Base-by-base conservation (phyloP, 2,888 invertebrate species). In the Margaritifera margaritifera region DNA sequence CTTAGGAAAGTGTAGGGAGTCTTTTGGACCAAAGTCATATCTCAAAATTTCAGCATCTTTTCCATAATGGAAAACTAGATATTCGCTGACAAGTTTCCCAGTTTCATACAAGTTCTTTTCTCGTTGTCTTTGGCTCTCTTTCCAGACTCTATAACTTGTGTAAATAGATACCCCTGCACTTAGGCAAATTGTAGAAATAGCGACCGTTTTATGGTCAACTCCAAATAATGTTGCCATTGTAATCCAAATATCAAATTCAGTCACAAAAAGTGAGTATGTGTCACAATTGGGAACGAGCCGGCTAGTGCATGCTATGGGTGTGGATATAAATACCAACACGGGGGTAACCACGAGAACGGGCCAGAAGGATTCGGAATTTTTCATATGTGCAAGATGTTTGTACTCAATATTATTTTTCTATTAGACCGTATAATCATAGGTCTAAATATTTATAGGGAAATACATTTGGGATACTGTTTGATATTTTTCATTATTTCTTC, bases 51-150 rank as follows among this genome's bases (percentile, higher is more conserved):
- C 84, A n/a, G 72, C 72, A 6, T 80, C 77, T 4, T 80, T 72
- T 1, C 87, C 86, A 74, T 85, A 89, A 75, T 89, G 89, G 70
- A 88, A 86, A 15, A 86, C 78, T 20, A 89, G 69, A 61, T 88
- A 88, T 72, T 89, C 87, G 60, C 84, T 79, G 56, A 89, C 62
- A 15, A 83, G 74, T 73, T 86, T 85, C 59, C 80, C 57, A 0
- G 86, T 82, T 73, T 89, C 89, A 66, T 88, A 88, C n/a, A 83
- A 80, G 69, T 83, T 84, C n/a, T 75, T 62, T 31, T 64, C 64
- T 22, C 50, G 22, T 27, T 66, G 55, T 22, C 66, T 68, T 25
- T 62, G 65, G 56, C 78, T 68, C 57, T 80, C 80, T 18, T 64
- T 67, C 56, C 69, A 19, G 54, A 81, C 70, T 63, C 79, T 78